Conservation (phyloP, 2,888 invertebrate species). For the Chaitophorus viminalis region DNA sequence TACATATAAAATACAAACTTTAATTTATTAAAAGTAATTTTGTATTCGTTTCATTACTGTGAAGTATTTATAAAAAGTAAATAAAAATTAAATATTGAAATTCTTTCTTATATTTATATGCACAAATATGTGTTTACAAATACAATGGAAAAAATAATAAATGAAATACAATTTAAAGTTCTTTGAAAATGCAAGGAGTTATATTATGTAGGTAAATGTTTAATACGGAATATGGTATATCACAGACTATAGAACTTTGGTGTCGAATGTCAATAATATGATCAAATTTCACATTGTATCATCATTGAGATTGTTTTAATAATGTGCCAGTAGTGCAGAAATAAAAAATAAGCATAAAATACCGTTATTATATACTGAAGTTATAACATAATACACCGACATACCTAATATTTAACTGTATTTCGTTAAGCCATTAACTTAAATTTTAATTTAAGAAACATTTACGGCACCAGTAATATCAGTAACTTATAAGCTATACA, state of each 20-base stretch:
- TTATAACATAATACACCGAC: not conserved
- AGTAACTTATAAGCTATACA: no score
- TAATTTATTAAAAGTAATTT: not conserved
- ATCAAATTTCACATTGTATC: constrained; percentile 13
- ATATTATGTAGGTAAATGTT: not conserved
- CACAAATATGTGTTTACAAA: not conserved
- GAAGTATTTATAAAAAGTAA: not conserved
- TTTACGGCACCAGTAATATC: no score
- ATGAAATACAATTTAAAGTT: not conserved
- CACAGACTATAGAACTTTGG: constrained; percentile 8
- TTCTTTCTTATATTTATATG: not conserved
- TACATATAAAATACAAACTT: not conserved
- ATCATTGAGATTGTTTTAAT: not conserved
- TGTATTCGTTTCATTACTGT: not conserved
- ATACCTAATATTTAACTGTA: not conserved
- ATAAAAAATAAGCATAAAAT: not conserved
- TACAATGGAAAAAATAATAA: not conserved
- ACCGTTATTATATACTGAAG: not conserved
- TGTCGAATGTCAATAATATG: constrained; percentile 4
- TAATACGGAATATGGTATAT: not conserved
- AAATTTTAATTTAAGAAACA: no score
- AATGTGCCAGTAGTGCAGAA: not conserved
- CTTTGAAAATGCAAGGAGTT: not conserved
- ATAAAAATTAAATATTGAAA: not conserved
- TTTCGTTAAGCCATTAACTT: no score